Evolutionary conservation across 2,113 vertebrate species (phyloP), one percentile per base, ranked within the genome.

Genomic region (Camelus dromedarius): DNA sequence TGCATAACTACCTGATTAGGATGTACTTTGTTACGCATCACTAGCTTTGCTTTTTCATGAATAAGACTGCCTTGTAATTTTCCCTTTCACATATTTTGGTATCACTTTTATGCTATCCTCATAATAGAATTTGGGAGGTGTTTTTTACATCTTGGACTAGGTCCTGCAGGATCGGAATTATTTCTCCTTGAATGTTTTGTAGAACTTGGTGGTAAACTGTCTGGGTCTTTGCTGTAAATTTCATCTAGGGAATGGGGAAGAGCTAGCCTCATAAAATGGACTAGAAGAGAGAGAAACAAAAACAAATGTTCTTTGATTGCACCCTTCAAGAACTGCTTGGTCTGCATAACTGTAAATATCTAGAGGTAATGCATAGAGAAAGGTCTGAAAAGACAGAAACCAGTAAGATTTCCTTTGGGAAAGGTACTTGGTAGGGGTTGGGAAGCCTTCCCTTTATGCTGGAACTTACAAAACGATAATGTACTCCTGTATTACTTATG

Each of bases 121-220:
- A 20, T 30, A 87, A 79, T 12, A 70, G 38, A 56, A 87, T 70
- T 79, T 79, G 38, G 24, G 13, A 12, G 58, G 32, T 50, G 52
- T 77, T 75, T 93, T 76, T 70, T 76, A 54, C 30, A 93, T 93
- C 18, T 50, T 87, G 16, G 42, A 69, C 48, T 70, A 93, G 32
- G 70, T 70, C 35, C 28, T 67, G 62, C 50, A 69, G 52, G 24
- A 60, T 12, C 79, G 83, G 16, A 50, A 50, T 80, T 48, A 50
- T 15, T 87, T 87, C 79, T 86, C 30, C 35, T 67, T 76, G 52
- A 69, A 24, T 70, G 62, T 70, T 93, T 93, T 58, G 38, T 70
- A 87, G 35, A 93, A 58, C 50, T 70, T 50, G n/a, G 14, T 56
- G 48, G 60, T 85, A 64, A 85, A 79, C 62, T 69, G 48, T 35